A percentile compares a stretch with the other conserved stretches of the same genome.
These are phyloP conservation scores for Geotrupes spiniger DNA, from an alignment of 2,888 invertebrate species.

Conservation along the genomic window DNA sequence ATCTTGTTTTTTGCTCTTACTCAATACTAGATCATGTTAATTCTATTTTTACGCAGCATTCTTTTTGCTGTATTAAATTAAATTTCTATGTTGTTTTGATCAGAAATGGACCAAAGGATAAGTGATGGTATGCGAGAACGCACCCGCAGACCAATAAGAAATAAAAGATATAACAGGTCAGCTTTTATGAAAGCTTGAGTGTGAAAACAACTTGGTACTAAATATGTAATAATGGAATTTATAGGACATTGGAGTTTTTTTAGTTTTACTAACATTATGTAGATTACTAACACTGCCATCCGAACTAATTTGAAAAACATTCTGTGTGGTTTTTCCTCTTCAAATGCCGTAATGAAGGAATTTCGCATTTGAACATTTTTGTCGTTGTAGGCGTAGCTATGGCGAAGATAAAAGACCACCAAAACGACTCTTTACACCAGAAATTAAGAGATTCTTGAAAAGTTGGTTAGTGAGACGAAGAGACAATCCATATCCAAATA, in stretches of 20 bases:
- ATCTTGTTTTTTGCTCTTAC: constrained; percentile 48
- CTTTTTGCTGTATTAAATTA: constrained; percentile 33
- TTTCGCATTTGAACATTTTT: constrained; percentile 5
- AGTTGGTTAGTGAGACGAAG: constrained; percentile 73
- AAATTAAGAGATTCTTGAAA: constrained; percentile 74
- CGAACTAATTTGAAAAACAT: too few species aligned
- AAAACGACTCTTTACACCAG: constrained; percentile 74
- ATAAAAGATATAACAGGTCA: constrained; percentile 70
- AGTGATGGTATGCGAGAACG: constrained; percentile 50
- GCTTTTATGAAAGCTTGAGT: constrained; percentile 30
- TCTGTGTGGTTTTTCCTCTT: too few species aligned
- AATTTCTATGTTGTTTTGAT: constrained; percentile 42
- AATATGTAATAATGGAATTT: not conserved
- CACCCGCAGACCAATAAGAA: constrained; percentile 64
- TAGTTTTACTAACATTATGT: constrained; percentile 1
- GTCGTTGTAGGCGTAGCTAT: constrained; percentile 52
- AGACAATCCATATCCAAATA: constrained; percentile 75
- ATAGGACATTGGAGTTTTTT: not conserved
- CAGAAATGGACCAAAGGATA: constrained; percentile 46
- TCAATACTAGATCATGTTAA: constrained; percentile 43
- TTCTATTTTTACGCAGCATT: constrained; percentile 47
- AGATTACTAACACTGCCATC: not conserved
- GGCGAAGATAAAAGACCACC: constrained; percentile 63
- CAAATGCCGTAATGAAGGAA: too few species aligned
- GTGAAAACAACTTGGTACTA: constrained; percentile 4